Conservation (phyloP, 1,140 invertebrate genomes). For the Myzus persicae region DNA sequence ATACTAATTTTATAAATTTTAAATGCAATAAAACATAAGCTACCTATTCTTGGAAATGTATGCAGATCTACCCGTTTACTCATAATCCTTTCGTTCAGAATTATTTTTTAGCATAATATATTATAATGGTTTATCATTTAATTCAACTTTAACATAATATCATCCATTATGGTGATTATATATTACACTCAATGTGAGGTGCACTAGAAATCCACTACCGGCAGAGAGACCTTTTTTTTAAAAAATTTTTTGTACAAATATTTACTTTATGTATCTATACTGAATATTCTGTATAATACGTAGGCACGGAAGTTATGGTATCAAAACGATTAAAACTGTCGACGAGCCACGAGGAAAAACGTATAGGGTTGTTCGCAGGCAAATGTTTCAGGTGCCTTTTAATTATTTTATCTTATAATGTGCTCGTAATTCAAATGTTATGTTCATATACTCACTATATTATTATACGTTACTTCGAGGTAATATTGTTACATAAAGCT, state of each 20-base stretch:
- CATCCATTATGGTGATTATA: neutral
- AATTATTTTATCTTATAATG: neutral
- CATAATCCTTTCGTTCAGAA: neutral
- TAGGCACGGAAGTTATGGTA: neutral
- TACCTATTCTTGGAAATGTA: neutral
- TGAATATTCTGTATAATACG: neutral
- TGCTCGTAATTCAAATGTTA: neutral
- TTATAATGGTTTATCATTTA: neutral
- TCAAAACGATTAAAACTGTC: neutral
- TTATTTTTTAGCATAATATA: neutral
- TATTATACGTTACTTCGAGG: neutral
- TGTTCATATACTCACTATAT: neutral
- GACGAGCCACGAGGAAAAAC: neutral
- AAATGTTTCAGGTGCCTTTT: neutral
- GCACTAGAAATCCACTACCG: neutral
- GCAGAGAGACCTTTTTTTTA: neutral
- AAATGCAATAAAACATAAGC: neutral
- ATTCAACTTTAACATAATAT: neutral
- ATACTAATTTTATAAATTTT: neutral
- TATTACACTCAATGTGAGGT: neutral
- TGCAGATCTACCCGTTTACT: neutral
- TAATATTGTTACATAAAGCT: neutral
- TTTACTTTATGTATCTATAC: neutral
- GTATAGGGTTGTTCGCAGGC: neutral
- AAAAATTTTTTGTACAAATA: neutral